phyloP scores from a whole-genome alignment of 2,113 vertebrate genomes.

The Corynorhinus townsendii region DNA sequence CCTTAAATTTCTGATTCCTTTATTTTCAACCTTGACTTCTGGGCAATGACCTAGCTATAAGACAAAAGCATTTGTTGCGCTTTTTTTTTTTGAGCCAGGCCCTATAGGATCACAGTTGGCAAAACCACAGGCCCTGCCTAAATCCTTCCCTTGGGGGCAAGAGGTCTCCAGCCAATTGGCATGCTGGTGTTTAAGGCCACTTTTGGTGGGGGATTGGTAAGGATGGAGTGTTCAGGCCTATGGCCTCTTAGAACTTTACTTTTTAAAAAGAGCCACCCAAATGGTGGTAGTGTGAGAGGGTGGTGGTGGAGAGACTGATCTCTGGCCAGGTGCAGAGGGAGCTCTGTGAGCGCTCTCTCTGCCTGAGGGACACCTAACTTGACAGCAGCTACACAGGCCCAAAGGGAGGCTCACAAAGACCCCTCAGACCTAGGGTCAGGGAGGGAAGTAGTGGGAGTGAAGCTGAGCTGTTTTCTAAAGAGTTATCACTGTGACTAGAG shows the following conservation, averaged over 20 bases:
- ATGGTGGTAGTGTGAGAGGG: neutral
- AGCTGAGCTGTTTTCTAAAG: neutral
- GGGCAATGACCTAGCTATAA: constrained; percentile 4
- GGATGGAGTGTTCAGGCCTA: constrained; percentile 13
- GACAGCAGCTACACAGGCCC: neutral
- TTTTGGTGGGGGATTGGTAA: constrained; percentile 17
- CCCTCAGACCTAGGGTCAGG: neutral
- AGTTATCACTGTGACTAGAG: neutral
- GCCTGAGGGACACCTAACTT: neutral
- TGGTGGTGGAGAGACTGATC: neutral
- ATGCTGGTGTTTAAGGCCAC: constrained; percentile 43
- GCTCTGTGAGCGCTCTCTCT: neutral
- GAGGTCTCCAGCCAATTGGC: neutral
- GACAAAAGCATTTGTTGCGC: constrained; percentile 29
- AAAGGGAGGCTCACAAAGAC: neutral
- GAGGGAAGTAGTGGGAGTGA: neutral
- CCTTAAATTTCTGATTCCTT: constrained; percentile 40
- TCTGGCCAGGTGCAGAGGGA: neutral
- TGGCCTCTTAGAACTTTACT: constrained; percentile 15
- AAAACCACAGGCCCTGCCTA: neutral
- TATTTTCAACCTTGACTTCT: constrained; percentile 55
- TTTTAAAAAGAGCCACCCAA: neutral
- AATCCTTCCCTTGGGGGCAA: neutral
- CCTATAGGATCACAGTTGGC: neutral
- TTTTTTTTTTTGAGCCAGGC: constrained; percentile 1